Conservation (phyloP, 2,888 invertebrate genomes). For the Sinodicranocentrus sp. region DNA sequence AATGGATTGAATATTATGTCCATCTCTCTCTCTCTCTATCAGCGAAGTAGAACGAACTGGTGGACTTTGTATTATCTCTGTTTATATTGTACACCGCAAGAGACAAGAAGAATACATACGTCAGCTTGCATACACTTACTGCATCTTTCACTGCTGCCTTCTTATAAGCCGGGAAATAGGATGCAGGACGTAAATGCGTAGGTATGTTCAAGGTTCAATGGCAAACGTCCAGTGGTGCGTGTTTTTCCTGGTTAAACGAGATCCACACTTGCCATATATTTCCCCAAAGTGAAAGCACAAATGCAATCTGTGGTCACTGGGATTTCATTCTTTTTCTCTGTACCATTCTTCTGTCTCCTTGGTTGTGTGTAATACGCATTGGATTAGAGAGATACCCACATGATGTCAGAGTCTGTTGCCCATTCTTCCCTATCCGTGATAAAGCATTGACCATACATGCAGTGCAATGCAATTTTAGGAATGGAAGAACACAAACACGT, state of each 20-base stretch:
- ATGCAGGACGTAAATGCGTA: background rate
- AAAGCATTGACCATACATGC: too few relatives aligned
- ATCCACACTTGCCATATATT: slow-evolving; percentile 58
- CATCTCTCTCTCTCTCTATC: too few relatives aligned
- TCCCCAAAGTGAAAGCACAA: slow-evolving; percentile 47
- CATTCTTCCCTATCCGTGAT: too few relatives aligned
- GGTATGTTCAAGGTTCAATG: slow-evolving; percentile 61
- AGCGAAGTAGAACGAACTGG: too few relatives aligned
- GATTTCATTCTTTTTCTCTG: slow-evolving; percentile 48
- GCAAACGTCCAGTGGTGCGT: slow-evolving; percentile 67
- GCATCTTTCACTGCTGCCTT: slow-evolving; percentile 8
- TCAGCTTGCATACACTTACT: slow-evolving; percentile 23
- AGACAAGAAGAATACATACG: too few relatives aligned
- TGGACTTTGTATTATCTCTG: too few relatives aligned
- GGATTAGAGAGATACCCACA: too few relatives aligned
- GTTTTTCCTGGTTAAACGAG: slow-evolving; percentile 45
- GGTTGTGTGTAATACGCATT: slow-evolving; percentile 4
- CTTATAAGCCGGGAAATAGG: background rate
- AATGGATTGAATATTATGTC: slow-evolving; percentile 1
- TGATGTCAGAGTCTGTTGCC: too few relatives aligned
- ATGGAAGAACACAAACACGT: too few relatives aligned
- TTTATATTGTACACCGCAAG: too few relatives aligned
- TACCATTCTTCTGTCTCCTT: slow-evolving; percentile 3
- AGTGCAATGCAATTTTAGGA: too few relatives aligned
- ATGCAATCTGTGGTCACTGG: slow-evolving; percentile 66